These are phyloP conservation scores for Mungos mungo DNA, from an alignment of 2,113 vertebrate genomes.

Conservation along the genomic window DNA sequence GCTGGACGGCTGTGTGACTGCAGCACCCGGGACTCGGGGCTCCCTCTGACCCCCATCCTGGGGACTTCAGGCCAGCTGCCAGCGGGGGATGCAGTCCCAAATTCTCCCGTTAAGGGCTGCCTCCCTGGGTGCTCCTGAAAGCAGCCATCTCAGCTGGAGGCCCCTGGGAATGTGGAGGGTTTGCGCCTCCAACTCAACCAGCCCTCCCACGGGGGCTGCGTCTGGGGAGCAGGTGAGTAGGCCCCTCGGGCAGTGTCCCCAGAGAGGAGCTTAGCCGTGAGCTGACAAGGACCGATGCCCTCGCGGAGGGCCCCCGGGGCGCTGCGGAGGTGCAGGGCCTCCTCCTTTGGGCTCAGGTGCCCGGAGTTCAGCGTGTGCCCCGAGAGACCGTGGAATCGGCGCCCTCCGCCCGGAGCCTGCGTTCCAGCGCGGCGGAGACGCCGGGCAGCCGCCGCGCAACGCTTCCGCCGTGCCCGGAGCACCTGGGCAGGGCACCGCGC, in stretches of 20 bases:
- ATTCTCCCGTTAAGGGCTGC: neutral
- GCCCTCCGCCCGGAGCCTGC: neutral
- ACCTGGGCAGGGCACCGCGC: rapidly evolving
- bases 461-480: rapidly evolving
- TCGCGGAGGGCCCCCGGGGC: neutral
- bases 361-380: rapidly evolving
- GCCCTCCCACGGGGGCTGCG: neutral
- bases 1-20: neutral
- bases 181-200: neutral
- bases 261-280: neutral
- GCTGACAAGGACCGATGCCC: neutral
- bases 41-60: rapidly evolving
- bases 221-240: neutral
- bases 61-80: too few relatives aligned
- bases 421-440: neutral
- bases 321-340: rapidly evolving
- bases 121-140: neutral
- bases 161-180: neutral
- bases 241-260: neutral
- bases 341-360: neutral
- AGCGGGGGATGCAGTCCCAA: neutral
- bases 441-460: rapidly evolving
- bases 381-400: rapidly evolving
- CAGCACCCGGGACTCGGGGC: rapidly evolving
- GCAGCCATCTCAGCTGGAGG: neutral